These are phyloP conservation scores for Gari tellinella DNA, from an alignment of 2,888 invertebrate species.

Conservation along the genomic window DNA sequence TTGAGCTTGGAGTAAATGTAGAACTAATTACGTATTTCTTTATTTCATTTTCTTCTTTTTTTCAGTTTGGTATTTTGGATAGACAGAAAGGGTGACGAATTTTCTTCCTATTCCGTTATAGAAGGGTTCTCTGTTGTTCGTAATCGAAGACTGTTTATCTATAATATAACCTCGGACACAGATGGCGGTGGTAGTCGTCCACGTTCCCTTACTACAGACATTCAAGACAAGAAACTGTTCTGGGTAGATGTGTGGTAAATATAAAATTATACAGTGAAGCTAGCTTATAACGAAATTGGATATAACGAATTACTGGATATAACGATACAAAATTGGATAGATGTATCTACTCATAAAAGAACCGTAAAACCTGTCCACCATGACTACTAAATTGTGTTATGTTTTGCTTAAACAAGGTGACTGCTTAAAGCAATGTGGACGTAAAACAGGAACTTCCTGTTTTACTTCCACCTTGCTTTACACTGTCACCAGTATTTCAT, in stretches of 20 bases:
- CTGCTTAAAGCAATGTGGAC: too few species aligned
- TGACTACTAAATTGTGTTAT: too few species aligned
- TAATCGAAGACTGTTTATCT: conserved; percentile 21
- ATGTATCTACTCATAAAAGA: too few species aligned
- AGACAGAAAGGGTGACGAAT: conserved; percentile 27
- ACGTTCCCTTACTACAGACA: conserved; percentile 34
- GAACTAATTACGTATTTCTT: background rate
- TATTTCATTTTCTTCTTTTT: background rate
- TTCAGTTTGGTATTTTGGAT: conserved; percentile 59
- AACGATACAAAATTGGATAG: too few species aligned
- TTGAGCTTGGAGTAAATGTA: background rate
- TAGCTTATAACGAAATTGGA: too few species aligned
- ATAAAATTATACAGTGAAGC: too few species aligned
- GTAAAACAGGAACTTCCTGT: too few species aligned
- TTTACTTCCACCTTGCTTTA: too few species aligned
- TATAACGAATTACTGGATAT: too few species aligned
- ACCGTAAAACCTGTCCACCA: too few species aligned
- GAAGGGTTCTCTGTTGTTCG: conserved; percentile 45
- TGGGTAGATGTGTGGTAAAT: conserved; percentile 58
- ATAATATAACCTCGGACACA: conserved; percentile 27
- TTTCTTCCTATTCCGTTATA: conserved; percentile 23
- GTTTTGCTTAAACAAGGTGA: too few species aligned
- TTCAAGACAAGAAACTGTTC: conserved; percentile 38
- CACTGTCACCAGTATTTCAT: too few species aligned
- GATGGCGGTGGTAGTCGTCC: conserved; percentile 35